Conservation (phyloP, 2,888 invertebrate species). For the Watsonalla binaria region DNA sequence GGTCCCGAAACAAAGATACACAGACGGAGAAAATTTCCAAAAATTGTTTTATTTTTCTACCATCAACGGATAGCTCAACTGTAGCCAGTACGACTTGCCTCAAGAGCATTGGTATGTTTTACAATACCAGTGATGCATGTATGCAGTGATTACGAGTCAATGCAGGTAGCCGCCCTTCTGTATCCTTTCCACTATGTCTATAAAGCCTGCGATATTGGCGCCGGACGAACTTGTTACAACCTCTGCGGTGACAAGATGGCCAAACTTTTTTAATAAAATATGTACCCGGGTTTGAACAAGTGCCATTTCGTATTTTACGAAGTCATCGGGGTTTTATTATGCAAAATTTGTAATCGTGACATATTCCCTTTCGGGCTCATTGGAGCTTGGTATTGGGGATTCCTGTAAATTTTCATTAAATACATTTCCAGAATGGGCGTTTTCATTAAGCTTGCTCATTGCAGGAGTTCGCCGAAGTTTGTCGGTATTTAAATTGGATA, state of each 20-base stretch:
- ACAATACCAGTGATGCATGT: too few relatives aligned
- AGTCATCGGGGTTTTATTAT: slow-evolving; percentile 38
- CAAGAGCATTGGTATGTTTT: too few relatives aligned
- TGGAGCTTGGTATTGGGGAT: slow-evolving; percentile 1
- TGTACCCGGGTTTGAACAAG: slow-evolving; percentile 30
- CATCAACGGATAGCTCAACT: too few relatives aligned
- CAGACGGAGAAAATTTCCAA: too few relatives aligned
- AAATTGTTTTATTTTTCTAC: too few relatives aligned
- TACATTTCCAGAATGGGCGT: background rate
- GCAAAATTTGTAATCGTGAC: slow-evolving; percentile 24
- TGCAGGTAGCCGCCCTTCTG: too few relatives aligned
- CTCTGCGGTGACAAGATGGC: slow-evolving; percentile 49
- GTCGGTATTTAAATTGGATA: background rate
- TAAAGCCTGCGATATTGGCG: slow-evolving; percentile 37
- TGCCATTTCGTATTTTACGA: slow-evolving; percentile 43
- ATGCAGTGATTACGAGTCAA: too few relatives aligned
- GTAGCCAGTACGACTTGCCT: too few relatives aligned
- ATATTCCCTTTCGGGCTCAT: slow-evolving; percentile 3
- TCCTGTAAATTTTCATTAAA: slow-evolving; percentile 1
- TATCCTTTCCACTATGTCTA: too few relatives aligned
- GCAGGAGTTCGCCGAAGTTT: slow-evolving; percentile 6
- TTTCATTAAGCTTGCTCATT: slow-evolving; percentile 2
- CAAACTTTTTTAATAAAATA: slow-evolving; percentile 69
- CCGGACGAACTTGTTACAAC: slow-evolving; percentile 34
- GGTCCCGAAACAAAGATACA: too few relatives aligned